phyloP scores from a whole-genome alignment of 2,113 vertebrate genomes.

The cattle (Bos taurus) region DNA sequence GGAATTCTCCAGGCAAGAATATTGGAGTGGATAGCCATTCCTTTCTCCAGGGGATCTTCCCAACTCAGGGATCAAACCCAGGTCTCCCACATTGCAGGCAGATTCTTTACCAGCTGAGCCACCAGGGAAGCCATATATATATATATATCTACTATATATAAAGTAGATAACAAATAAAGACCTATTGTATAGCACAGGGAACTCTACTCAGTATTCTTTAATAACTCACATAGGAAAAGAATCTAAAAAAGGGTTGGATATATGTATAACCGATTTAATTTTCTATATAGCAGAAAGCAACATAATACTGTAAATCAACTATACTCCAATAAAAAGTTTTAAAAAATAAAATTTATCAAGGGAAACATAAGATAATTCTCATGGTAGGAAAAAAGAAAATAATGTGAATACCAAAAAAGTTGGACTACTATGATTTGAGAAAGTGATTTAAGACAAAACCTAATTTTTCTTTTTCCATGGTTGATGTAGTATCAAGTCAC shows the following conservation, averaged over 20 bases:
- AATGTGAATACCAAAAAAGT: background rate
- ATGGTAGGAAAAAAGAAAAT: background rate
- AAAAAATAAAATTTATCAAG: background rate
- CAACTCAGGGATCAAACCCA: background rate
- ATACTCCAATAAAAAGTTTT: background rate
- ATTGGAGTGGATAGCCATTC: background rate
- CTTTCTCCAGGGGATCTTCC: background rate
- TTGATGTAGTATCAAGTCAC: constrained; percentile 35
- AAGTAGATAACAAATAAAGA: background rate
- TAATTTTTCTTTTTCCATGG: constrained; percentile 21
- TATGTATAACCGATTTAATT: background rate
- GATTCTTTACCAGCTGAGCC: background rate
- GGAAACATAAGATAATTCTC: background rate
- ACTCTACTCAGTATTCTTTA: background rate
- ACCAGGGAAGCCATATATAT: background rate
- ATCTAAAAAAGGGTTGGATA: background rate
- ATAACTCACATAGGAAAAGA: background rate
- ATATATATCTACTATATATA: background rate
- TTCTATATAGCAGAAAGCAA: background rate
- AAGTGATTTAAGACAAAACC: constrained; percentile 11
- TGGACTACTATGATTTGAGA: background rate
- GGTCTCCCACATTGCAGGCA: background rate
- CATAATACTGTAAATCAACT: background rate
- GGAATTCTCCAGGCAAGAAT: background rate
- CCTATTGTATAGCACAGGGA: background rate